phyloP scores from a whole-genome alignment of 2,888 invertebrate species.

The Agrotis exclamationis region DNA sequence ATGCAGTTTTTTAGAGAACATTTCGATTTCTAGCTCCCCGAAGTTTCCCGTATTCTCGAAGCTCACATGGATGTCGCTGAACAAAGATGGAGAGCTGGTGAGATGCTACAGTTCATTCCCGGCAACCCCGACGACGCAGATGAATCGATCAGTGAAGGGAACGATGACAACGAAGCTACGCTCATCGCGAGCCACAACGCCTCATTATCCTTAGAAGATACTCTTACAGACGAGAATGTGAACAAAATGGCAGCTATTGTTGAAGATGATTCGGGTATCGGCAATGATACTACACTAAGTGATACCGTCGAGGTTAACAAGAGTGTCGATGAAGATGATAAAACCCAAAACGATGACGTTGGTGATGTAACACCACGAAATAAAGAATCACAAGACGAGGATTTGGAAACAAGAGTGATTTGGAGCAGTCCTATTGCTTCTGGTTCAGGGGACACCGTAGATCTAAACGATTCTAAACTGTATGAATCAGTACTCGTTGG shows the following conservation, averaged over 20 bases:
- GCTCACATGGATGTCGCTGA: constrained; percentile 83
- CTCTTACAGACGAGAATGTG: constrained; percentile 77
- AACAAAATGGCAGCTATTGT: constrained; percentile 54
- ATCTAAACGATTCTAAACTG: constrained; percentile 32
- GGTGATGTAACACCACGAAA: constrained; percentile 26
- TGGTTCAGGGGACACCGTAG: constrained; percentile 30
- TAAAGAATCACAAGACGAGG: neutral
- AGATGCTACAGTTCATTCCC: constrained; percentile 70
- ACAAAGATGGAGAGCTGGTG: constrained; percentile 78
- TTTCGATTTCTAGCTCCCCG: constrained; percentile 77
- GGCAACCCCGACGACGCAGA: constrained; percentile 61
- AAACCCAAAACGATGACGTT: neutral
- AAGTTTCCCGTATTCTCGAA: constrained; percentile 84
- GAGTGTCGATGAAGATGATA: constrained; percentile 25
- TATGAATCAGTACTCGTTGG: constrained; percentile 44
- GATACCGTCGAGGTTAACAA: constrained; percentile 54
- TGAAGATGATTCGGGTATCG: constrained; percentile 69
- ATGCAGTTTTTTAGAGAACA: too few species aligned
- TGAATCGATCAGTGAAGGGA: constrained; percentile 72
- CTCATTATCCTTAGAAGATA: constrained; percentile 80
- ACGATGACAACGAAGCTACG: constrained; percentile 79
- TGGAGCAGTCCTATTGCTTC: constrained; percentile 25
- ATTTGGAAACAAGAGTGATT: neutral
- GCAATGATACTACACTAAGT: constrained; percentile 64
- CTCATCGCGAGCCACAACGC: constrained; percentile 77